Evolutionary conservation across 2,888 invertebrate species (phyloP), one percentile per base, ranked within the genome.

Genomic region (Cephus spinipes): DNA sequence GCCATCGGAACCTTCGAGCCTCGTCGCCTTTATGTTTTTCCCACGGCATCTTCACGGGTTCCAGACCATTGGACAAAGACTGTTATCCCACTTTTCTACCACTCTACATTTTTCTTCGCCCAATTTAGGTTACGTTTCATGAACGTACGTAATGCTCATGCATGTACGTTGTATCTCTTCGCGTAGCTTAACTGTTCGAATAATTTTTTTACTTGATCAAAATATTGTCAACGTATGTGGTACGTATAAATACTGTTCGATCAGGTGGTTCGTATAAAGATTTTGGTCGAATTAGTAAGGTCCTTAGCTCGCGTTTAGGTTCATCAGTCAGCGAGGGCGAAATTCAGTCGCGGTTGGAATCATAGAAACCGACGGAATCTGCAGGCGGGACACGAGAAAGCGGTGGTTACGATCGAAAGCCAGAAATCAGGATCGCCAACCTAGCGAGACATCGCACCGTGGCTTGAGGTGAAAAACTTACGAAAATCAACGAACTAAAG

Each of bases 11-110:
- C 69, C 69, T 71, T 71, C 71, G 33, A 71, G 71, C 32, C 71
- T 71, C 71, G 36, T 35, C 74, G 74, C 33, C 33, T 84, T 81
- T 83, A 81, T 77, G 83, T 83, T 85, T 86, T 89, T 90, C 89
- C 89, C 90, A 90, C 89, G 89, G 86, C 81, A 80, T 82, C 84
- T 81, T 77, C 73, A 79, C 80, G 79, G 83, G 87, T 88, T 89
- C 86, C 88, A 83, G 85, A 77, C 83, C 85, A 87, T 83, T 85
- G 88, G 81, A 80, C 86, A 84, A 84, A 80, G 82, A 86, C 85
- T 84, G 79, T 85, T 85, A 83, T 82, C 81, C 75, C 73, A 79
- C 78, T 81, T 82, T 81, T 76, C 76, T 78, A 76, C 36, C 76
- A 36, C 69, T 75, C 76, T 76, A 73, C 73, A 79, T 75, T 79